phyloP scores from a whole-genome alignment of 1,140 invertebrate species.

The Neodiprion lecontei region DNA sequence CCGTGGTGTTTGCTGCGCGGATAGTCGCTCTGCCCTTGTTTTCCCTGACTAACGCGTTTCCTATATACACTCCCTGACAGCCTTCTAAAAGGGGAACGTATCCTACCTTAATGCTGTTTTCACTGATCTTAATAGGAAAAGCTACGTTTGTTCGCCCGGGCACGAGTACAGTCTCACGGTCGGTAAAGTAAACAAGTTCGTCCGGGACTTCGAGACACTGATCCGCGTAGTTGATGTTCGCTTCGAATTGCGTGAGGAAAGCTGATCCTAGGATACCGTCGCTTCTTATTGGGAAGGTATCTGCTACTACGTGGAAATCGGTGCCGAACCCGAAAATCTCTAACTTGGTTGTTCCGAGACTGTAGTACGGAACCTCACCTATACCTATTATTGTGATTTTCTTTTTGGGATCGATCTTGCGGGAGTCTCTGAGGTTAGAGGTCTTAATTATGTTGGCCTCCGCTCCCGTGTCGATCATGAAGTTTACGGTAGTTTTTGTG shows the following conservation, averaged over 20 bases:
- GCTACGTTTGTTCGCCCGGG: not conserved
- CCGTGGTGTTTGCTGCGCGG: constrained; percentile 10
- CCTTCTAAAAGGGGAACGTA: not conserved
- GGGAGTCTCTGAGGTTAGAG: not conserved
- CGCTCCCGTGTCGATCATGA: constrained; percentile 10
- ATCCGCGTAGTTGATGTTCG: not conserved
- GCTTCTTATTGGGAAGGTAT: not conserved
- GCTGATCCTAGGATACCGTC: constrained; percentile 10
- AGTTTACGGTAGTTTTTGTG: not conserved
- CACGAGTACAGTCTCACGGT: not conserved
- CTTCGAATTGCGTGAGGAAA: not conserved
- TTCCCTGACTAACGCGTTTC: not conserved
- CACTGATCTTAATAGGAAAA: not conserved
- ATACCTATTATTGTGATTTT: not conserved
- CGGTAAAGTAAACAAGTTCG: not conserved
- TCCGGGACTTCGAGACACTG: not conserved
- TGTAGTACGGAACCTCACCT: not conserved
- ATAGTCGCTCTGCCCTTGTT: constrained; percentile 5
- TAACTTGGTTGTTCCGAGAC: not conserved
- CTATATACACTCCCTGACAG: constrained; percentile 8
- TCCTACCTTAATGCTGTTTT: not conserved
- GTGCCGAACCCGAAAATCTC: not conserved
- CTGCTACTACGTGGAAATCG: not conserved
- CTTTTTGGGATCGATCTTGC: not conserved
- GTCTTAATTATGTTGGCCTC: constrained; percentile 16